A percentile compares a stretch with the other conserved stretches of the same genome.
These are phyloP conservation scores for Quadroppia sp. DNA, from an alignment of 2,888 invertebrate species.

Conservation along the genomic window DNA sequence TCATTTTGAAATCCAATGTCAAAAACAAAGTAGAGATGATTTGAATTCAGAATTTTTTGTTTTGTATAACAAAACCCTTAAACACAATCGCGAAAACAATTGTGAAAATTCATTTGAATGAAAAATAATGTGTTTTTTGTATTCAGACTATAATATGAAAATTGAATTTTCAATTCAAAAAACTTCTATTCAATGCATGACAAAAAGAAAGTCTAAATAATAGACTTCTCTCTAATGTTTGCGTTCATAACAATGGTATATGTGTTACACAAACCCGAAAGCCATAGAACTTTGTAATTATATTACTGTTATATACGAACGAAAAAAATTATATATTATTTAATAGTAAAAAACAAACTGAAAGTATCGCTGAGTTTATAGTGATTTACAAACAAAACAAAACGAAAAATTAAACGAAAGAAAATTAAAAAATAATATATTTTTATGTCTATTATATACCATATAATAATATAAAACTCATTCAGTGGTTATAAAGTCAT, in stretches of 20 bases:
- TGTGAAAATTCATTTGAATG: background rate
- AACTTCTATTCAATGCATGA: background rate
- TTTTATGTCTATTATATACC: too few species aligned
- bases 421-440: too few species aligned
- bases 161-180: background rate
- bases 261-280: background rate
- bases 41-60: background rate
- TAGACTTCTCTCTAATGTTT: background rate
- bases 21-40: background rate
- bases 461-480: too few species aligned
- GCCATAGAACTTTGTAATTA: background rate
- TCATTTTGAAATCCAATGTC: background rate
- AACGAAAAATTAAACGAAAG: too few species aligned
- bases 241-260: too few species aligned
- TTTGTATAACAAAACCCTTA: background rate
- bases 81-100: background rate
- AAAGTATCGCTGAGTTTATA: too few species aligned
- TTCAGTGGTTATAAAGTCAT: too few species aligned
- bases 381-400: too few species aligned
- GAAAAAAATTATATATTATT: slow-evolving; percentile 1
- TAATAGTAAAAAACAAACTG: too few species aligned
- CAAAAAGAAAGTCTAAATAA: background rate
- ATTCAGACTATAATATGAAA: background rate
- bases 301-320: background rate
- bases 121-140: slow-evolving; percentile 1